Percentiles rank a stretch among this genome's conserved stretches.
phyloP scores from a whole-genome alignment of 2,113 vertebrate species.

The Elanus axillaris region DNA sequence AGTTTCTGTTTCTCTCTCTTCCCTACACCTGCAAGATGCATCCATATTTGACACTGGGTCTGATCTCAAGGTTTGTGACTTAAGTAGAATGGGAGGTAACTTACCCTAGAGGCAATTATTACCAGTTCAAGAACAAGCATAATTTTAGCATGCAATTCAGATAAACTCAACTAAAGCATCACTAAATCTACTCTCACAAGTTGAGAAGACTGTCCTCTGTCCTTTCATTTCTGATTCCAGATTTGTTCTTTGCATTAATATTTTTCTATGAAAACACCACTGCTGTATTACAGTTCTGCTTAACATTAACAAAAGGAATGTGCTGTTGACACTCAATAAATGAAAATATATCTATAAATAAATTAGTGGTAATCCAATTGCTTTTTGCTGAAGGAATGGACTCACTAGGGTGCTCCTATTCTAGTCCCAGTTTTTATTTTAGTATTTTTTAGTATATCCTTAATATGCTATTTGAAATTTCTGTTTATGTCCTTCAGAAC shows the following conservation, averaged over 20 bases:
- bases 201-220: neutral
- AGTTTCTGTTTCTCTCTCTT: neutral
- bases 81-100: neutral
- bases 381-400: neutral
- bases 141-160: neutral
- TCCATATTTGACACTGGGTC: neutral
- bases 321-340: neutral
- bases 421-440: neutral
- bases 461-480: neutral
- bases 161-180: neutral
- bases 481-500: neutral
- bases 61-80: neutral
- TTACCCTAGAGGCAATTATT: neutral
- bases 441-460: neutral
- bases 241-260: neutral
- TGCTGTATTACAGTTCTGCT: rapidly evolving
- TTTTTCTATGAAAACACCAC: neutral
- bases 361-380: neutral
- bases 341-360: neutral
- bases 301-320: neutral
- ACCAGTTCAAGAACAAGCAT: neutral
- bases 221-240: neutral
- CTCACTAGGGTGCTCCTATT: neutral
- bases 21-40: neutral
- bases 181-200: neutral